A percentile compares a stretch with the other conserved stretches of the same genome.
These are phyloP conservation scores for Drosophila neonasuta DNA, from an alignment of 2,888 invertebrate genomes.

Conservation along the genomic window DNA sequence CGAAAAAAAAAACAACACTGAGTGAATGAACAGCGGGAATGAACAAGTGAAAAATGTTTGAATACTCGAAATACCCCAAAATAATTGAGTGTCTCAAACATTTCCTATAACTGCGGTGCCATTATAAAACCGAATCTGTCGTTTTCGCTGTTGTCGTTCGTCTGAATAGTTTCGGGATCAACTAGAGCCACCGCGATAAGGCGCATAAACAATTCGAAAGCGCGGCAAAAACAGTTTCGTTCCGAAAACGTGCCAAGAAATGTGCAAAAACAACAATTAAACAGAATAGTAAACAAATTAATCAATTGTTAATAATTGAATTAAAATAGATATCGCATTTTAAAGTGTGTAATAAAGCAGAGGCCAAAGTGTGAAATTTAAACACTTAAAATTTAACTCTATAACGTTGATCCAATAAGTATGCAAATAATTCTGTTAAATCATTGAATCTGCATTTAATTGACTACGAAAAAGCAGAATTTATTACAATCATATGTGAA, in stretches of 20 bases:
- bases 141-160: neutral
- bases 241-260: neutral
- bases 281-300: no score
- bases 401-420: no score
- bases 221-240: slow-evolving; percentile 9
- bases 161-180: slow-evolving; percentile 25
- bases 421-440: no score
- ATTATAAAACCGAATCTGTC: neutral
- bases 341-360: no score
- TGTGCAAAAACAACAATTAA: neutral
- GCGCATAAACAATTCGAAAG: slow-evolving; percentile 11
- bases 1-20: slow-evolving; percentile 30
- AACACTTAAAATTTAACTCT: no score
- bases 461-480: no score
- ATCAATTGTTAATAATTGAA: no score
- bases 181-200: slow-evolving; percentile 48
- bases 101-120: slow-evolving; percentile 14
- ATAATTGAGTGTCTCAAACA: slow-evolving; percentile 6
- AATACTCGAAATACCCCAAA: slow-evolving; percentile 18
- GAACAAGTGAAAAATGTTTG: slow-evolving; percentile 7
- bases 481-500: no score
- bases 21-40: neutral
- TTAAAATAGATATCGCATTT: no score
- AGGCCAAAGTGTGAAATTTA: no score
- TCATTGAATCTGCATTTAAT: no score